phyloP scores from a whole-genome alignment of 2,888 invertebrate species.

The Drosophila pseudotalamancana region DNA sequence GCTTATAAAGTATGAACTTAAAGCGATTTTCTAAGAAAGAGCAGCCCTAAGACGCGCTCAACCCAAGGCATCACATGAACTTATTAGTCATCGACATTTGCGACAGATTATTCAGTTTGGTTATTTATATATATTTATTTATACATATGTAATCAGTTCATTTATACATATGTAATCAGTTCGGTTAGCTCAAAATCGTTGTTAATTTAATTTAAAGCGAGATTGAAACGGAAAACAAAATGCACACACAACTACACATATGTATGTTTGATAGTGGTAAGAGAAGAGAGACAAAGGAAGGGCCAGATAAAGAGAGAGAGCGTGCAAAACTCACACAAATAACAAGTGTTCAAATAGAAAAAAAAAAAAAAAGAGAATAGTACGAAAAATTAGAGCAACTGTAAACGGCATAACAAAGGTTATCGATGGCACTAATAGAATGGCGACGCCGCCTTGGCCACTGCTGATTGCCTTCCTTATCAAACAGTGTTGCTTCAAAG shows the following conservation, averaged over 20 bases:
- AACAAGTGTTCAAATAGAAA: slow-evolving; percentile 10
- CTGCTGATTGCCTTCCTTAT: slow-evolving; percentile 62
- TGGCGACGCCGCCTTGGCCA: slow-evolving; percentile 21
- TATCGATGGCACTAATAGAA: slow-evolving; percentile 48
- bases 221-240: slow-evolving; percentile 31
- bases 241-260: slow-evolving; percentile 19
- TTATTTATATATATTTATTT: neutral
- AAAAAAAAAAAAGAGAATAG: slow-evolving; percentile 14
- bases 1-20: slow-evolving; percentile 7
- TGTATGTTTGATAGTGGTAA: neutral
- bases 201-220: slow-evolving; percentile 64
- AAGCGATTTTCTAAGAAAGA: neutral
- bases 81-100: slow-evolving; percentile 38
- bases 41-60: slow-evolving; percentile 5
- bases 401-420: slow-evolving; percentile 58
- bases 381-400: slow-evolving; percentile 48
- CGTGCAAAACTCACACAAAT: slow-evolving; percentile 12
- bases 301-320: slow-evolving; percentile 7
- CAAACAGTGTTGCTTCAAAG: slow-evolving; percentile 29
- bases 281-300: neutral
- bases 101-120: slow-evolving; percentile 10
- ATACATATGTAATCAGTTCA: neutral
- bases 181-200: slow-evolving; percentile 26
- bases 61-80: neutral
- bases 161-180: slow-evolving; percentile 9